These are phyloP conservation scores for Anthopleura xanthogrammica DNA, from an alignment of 92 coral and sea anemone species.

Conservation along the genomic window DNA sequence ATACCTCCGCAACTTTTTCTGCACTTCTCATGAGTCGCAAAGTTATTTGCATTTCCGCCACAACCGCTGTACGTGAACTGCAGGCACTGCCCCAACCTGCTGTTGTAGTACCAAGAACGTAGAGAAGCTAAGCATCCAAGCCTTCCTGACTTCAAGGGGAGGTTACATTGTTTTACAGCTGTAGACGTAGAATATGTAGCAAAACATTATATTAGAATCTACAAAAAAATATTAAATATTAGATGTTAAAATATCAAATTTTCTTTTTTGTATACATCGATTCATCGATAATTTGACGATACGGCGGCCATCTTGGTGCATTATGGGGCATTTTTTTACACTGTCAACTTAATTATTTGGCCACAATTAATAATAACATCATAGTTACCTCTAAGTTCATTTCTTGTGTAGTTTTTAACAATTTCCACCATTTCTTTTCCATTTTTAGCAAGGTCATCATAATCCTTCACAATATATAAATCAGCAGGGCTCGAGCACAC, in stretches of 20 bases:
- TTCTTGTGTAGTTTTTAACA: constrained; percentile 41
- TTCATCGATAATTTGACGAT: too few species aligned
- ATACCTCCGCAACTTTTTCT: constrained; percentile 57
- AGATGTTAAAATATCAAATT: too few species aligned
- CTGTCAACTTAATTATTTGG: too few species aligned
- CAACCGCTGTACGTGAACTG: constrained; percentile 67
- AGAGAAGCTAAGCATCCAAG: constrained; percentile 67
- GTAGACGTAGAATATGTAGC: neutral
- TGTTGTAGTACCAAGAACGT: constrained; percentile 51
- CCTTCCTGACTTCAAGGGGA: constrained; percentile 50
- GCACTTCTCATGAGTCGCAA: constrained; percentile 56
- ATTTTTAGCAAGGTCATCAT: constrained; percentile 18
- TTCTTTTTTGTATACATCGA: too few species aligned
- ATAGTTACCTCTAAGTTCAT: constrained; percentile 32
- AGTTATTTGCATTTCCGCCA: constrained; percentile 74
- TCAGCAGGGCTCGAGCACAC: constrained; percentile 49
- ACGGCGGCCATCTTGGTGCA: too few species aligned
- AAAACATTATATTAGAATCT: neutral
- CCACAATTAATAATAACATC: too few species aligned
- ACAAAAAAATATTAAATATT: too few species aligned
- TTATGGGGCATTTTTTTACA: too few species aligned
- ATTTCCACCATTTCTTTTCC: constrained; percentile 36
- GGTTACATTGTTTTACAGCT: constrained; percentile 54
- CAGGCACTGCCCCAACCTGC: constrained; percentile 52
- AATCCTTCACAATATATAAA: constrained; percentile 40